Base-by-base conservation (phyloP, 2,797 vertebrate species). In the Manis javanica region DNA sequence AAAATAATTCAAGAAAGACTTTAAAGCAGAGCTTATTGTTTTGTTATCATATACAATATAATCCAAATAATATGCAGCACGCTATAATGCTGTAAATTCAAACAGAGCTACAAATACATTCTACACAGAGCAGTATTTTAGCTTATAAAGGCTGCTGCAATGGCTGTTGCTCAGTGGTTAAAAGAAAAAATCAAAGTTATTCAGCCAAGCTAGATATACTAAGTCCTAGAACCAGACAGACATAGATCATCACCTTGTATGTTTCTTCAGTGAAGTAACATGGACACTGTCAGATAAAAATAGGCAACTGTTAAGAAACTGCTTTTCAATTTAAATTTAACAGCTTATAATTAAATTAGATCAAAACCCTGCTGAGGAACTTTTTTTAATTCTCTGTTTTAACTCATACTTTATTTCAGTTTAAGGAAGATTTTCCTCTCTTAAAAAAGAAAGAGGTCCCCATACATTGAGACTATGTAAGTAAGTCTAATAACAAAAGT, bases 221-320 rank as follows among this genome's bases (percentile, higher is more conserved):
- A 98, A 95, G 93, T 98, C 98, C 98, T 99, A 98, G 83, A 92
- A 96, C 96, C 98, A 98, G 89, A 97, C 98, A 98, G 95, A 98
- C 94, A 85, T 92, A 98, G 89, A 98, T 98, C 97, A 95, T 99
- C 99, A 99, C 99, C 99, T 99, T 98, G 98, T 98, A 97, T 98
- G 98, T 98, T 98, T 99, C 99, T 98, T 99, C 99, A 99, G 98
- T 98, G 98, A 98, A 98, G 98, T 98, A 98, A 99, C 98, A 98
- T 99, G 99, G 98, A 98, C 98, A 98, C 99, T 99, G 99, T 99
- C 59, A 98, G 95, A 98, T 96, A 98, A 98, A 99, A 99, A 99
- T 85, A 98, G 97, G 98, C 75, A 98, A 92, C 98, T 97, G 98
- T 98, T 99, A 98, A 98, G 91, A 97, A 94, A 96, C 55, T 93